Percentiles rank a stretch among this genome's conserved stretches.
These are phyloP conservation scores for Zosterops hypoxanthus DNA, from an alignment of 2,113 vertebrate genomes.

Conservation along the genomic window DNA sequence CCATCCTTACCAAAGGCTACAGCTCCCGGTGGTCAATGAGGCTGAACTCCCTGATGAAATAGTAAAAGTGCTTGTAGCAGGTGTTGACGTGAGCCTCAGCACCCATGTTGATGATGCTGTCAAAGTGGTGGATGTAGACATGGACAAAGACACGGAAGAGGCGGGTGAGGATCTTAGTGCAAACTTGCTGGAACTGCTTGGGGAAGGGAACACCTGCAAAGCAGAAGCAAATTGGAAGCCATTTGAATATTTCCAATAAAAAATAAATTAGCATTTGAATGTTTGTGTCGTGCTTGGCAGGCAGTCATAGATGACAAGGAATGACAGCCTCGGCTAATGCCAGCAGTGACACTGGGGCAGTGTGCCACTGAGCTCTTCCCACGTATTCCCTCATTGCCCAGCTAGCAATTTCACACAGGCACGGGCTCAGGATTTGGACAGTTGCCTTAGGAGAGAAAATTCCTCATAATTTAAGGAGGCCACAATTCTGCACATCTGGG, in stretches of 20 bases:
- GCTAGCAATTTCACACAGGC: background rate
- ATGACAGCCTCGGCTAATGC: background rate
- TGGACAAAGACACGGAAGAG: constrained; percentile 97
- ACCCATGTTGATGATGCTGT: constrained; percentile 94
- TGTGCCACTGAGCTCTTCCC: background rate
- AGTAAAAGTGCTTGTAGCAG: constrained; percentile 99
- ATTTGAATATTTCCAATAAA: background rate
- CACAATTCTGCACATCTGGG: background rate
- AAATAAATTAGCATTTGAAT: background rate
- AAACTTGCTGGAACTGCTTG: constrained; percentile 97
- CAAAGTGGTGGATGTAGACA: constrained; percentile 98
- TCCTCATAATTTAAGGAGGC: background rate
- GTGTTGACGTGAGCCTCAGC: constrained; percentile 97
- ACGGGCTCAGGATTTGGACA: background rate
- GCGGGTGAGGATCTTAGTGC: constrained; percentile 95
- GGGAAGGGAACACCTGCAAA: constrained; percentile 93
- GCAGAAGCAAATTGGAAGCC: background rate
- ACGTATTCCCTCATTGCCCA: background rate
- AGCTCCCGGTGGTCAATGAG: constrained; percentile 92
- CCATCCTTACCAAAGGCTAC: constrained; percentile 89
- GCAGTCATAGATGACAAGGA: background rate
- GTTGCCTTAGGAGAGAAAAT: background rate
- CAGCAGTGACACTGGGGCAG: background rate
- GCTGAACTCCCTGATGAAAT: constrained; percentile 95
- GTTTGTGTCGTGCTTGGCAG: background rate